A percentile compares a stretch with the other conserved stretches of the same genome.
These are phyloP conservation scores for Leptogaster cylindrica DNA, from an alignment of 2,888 invertebrate genomes.

Conservation along the genomic window DNA sequence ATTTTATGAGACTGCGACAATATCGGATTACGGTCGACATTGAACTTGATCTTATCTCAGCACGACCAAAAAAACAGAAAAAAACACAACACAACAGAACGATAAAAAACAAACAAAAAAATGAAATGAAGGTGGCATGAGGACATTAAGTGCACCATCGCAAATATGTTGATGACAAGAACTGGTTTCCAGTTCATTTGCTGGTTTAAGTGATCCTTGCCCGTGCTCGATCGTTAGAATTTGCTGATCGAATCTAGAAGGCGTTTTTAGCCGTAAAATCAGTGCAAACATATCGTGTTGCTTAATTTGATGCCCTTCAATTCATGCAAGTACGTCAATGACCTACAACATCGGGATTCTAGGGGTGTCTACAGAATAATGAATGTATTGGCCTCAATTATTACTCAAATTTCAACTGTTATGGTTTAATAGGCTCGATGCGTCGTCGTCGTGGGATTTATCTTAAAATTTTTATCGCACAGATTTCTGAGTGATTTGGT, in stretches of 20 bases:
- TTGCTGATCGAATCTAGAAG: conserved; percentile 3
- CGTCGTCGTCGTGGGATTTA: no score
- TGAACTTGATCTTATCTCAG: conserved; percentile 29
- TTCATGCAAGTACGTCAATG: conserved; percentile 3
- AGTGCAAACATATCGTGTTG: conserved; percentile 18
- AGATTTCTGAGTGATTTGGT: no score
- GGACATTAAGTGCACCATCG: background rate
- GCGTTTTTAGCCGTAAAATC: background rate
- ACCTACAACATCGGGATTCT: conserved; percentile 6
- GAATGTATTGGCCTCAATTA: no score
- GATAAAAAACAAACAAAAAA: background rate
- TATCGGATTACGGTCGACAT: conserved; percentile 33
- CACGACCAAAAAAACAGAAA: conserved; percentile 8
- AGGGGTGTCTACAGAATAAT: no score
- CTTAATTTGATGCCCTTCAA: conserved; percentile 10
- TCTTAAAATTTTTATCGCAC: no score
- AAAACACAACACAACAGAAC: background rate
- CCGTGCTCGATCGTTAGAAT: conserved; percentile 13
- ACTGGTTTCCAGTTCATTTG: conserved; percentile 33
- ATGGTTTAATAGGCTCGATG: no score
- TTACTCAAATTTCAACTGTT: no score
- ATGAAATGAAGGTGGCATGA: background rate
- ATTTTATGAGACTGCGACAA: conserved; percentile 23
- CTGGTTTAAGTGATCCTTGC: conserved; percentile 10
- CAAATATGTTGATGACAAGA: conserved; percentile 4